Base-by-base conservation (phyloP, 2,888 invertebrate species). In the Tuberolachnus salignus region DNA sequence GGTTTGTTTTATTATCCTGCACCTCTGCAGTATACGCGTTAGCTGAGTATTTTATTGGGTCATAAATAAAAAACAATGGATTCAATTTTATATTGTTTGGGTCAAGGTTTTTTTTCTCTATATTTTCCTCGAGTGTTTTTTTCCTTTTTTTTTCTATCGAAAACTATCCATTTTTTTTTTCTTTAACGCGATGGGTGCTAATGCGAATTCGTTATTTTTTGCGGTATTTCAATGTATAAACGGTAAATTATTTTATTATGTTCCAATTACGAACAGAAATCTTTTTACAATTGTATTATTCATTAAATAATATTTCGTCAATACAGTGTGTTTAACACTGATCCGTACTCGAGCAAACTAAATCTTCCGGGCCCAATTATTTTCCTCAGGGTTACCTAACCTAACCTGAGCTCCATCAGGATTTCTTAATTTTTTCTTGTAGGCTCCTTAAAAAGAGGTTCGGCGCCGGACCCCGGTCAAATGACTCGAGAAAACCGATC, bases 81-180 rank as follows among this genome's bases (percentile, higher is more conserved):
- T 71, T 26, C 0, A 59, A 44, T 49, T 23, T 26, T 16, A 19
- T 9, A 46, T 26, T 71, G 26, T 59, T 26, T 13, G 14, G 46
- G 46, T 71, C 26, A 71, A 71, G 57, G 46, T 46, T 46, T 44
- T 44, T 44, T 23, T 57, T 11, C 19, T 46, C 11, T 49, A 49
- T 26, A 10, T 9, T 34, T 34, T 34, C 34, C 34, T 34, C 34
- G 34, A 57, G 23, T 23, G 13, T 57, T 57, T 23, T 71, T 42
- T n/a, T n/a, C n/a, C n/a, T n/a, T n/a, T n/a, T n/a, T n/a, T n/a
- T n/a, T n/a, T n/a, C n/a, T n/a, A n/a, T 34, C 34, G 34, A 57
- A 57, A 46, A 44, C 14, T 23, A 57, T 34, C 3, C 13, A 55
- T n/a, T 44, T 44, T 21, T 51, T 21, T 34, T n/a, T 44, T 44